These are phyloP conservation scores for Halisarca cf. caerulea DNA, from an alignment of 37 sponge, comb jelly and placozoan species.

Conservation along the genomic window DNA sequence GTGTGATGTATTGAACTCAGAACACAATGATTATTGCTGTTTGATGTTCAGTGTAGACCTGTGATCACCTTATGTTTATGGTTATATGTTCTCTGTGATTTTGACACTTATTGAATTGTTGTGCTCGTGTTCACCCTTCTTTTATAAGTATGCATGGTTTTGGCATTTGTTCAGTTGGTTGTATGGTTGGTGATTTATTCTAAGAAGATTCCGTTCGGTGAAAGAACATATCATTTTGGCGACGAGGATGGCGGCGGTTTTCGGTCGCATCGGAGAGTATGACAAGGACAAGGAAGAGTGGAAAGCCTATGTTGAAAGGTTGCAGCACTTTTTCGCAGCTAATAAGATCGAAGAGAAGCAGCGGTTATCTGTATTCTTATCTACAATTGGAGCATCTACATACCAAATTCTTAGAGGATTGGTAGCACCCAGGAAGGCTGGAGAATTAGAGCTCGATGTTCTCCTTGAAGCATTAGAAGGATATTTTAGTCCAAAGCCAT, in stretches of 20 bases:
- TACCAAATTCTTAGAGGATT: conserved; percentile 14
- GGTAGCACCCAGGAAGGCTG: conserved; percentile 10
- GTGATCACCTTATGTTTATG: too few species aligned
- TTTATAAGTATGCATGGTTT: too few species aligned
- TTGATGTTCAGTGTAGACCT: too few species aligned
- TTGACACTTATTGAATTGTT: too few species aligned
- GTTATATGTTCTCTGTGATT: too few species aligned
- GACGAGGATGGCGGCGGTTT: not conserved
- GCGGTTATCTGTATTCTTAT: conserved; percentile 4
- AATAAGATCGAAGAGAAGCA: conserved; percentile 10
- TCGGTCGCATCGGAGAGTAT: conserved; percentile 30
- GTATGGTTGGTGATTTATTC: too few species aligned
- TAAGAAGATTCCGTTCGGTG: too few species aligned
- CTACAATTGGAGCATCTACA: not conserved
- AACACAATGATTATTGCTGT: too few species aligned
- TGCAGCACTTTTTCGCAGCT: conserved; percentile 15
- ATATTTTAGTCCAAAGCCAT: not conserved
- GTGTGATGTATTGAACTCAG: too few species aligned
- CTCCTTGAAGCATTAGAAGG: not conserved
- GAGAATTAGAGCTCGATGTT: not conserved
- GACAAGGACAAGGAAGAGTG: conserved; percentile 14
- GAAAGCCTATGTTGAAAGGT: conserved; percentile 9
- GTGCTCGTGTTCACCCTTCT: too few species aligned
- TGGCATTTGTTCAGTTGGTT: too few species aligned
- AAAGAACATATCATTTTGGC: too few species aligned